Percentiles rank a stretch among this genome's conserved stretches.
These are phyloP conservation scores for Riparia riparia DNA, from an alignment of 2,113 vertebrate species.

Conservation along the genomic window DNA sequence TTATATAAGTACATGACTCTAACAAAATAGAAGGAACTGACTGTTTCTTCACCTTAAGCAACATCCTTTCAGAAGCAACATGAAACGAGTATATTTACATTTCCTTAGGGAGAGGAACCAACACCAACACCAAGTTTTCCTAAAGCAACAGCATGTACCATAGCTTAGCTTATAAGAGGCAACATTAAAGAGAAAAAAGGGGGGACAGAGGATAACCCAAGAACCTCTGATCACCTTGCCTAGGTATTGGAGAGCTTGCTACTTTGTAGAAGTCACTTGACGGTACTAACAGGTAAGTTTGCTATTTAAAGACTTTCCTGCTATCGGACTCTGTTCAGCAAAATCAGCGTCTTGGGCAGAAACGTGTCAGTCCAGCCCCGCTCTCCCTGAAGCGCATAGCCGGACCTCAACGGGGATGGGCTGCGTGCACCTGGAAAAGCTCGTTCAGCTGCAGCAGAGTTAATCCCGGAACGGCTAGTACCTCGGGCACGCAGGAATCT, in stretches of 20 bases:
- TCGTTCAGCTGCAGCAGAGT: neutral
- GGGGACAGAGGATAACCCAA: neutral
- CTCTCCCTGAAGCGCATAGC: neutral
- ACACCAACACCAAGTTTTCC: neutral
- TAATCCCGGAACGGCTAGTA: neutral
- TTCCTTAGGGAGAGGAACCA: neutral
- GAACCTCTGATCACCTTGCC: neutral
- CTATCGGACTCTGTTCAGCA: neutral
- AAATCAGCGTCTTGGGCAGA: neutral
- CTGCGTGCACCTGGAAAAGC: neutral
- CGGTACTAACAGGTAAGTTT: neutral
- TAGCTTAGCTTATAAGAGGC: neutral
- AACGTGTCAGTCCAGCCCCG: accelerated
- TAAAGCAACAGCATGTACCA: neutral
- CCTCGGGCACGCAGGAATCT: neutral
- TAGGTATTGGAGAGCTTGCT: accelerated
- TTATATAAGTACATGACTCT: neutral
- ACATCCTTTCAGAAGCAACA: neutral
- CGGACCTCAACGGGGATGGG: neutral
- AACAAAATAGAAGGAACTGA: neutral
- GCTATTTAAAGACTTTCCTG: neutral
- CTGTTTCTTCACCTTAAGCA: neutral
- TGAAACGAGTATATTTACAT: neutral
- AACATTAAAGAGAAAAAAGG: neutral
- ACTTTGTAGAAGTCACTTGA: neutral